Percentiles rank a stretch among this genome's conserved stretches.
Evolutionary conservation across 2,888 invertebrate species (phyloP).

Genomic region (Amaurobius ferox): DNA sequence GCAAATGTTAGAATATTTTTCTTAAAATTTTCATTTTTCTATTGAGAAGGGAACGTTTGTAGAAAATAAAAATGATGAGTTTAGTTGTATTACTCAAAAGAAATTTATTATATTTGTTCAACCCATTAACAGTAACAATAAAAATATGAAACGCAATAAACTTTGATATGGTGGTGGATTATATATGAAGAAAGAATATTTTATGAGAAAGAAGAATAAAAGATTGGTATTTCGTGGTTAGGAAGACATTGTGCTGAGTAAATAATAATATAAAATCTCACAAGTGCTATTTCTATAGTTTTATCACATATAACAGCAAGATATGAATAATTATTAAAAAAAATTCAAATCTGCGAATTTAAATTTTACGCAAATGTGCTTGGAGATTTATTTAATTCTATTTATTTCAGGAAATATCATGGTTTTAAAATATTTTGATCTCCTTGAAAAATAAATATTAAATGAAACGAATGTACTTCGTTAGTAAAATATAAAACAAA

Average conservation of each 20-base stretch:
- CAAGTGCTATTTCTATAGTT: too few relatives aligned
- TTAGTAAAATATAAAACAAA: too few relatives aligned
- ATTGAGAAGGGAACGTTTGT: not conserved
- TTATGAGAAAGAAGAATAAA: constrained; percentile 3
- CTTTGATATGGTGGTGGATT: constrained; percentile 10
- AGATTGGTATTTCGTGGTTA: not conserved
- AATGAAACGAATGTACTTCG: too few relatives aligned
- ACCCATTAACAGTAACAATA: constrained; percentile 28
- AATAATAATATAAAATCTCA: too few relatives aligned
- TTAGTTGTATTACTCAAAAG: constrained; percentile 12
- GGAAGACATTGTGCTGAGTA: not conserved
- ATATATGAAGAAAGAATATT: constrained; percentile 38
- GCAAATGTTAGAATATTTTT: not conserved
- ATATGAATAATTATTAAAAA: too few relatives aligned
- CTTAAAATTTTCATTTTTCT: not conserved
- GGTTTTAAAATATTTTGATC: too few relatives aligned
- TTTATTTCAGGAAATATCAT: too few relatives aligned
- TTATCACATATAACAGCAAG: too few relatives aligned
- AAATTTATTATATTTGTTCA: constrained; percentile 44
- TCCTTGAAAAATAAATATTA: too few relatives aligned
- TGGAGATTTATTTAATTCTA: too few relatives aligned
- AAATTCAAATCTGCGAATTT: too few relatives aligned
- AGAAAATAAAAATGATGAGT: not conserved
- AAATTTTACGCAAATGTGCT: too few relatives aligned
- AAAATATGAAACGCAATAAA: constrained; percentile 28